Conservation (phyloP, 2,797 vertebrate species). For the Micromesistius poutassou region DNA sequence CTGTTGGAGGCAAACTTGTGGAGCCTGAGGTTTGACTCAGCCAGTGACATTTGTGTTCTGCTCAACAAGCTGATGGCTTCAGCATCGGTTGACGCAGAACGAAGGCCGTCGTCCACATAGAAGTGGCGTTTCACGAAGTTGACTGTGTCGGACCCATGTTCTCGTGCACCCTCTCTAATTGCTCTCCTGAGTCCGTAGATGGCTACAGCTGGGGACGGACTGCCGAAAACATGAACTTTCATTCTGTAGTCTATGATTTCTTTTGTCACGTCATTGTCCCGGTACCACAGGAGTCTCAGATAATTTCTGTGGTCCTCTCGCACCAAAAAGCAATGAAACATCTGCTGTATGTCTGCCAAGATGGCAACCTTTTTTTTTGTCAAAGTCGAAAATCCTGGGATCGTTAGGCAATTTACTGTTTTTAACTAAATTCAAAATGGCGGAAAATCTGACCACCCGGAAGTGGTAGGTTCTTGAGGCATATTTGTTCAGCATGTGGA, state of each 20-base stretch:
- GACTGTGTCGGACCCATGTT: constrained; percentile 9
- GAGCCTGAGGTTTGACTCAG: not conserved
- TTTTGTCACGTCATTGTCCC: constrained; percentile 18
- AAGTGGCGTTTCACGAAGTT: constrained; percentile 11
- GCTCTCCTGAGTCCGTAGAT: constrained; percentile 20
- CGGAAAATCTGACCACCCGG: too few species aligned
- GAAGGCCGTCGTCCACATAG: constrained; percentile 25
- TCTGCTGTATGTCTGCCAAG: not conserved
- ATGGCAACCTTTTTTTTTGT: too few species aligned
- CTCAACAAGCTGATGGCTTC: constrained; percentile 14
- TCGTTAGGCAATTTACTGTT: too few species aligned
- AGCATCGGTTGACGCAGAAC: constrained; percentile 7
- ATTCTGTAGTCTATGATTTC: constrained; percentile 25
- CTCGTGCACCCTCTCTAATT: not conserved
- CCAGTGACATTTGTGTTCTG: constrained; percentile 2
- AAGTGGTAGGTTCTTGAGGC: too few species aligned
- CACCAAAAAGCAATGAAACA: constrained; percentile 22
- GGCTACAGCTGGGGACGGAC: constrained; percentile 26
- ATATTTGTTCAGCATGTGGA: too few species aligned
- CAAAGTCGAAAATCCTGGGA: too few species aligned
- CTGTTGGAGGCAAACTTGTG: constrained; percentile 12
- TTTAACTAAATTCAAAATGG: too few species aligned
- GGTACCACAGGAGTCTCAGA: constrained; percentile 25
- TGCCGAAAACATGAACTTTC: constrained; percentile 25
- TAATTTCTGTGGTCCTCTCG: constrained; percentile 25